phyloP scores from a whole-genome alignment of 2,888 invertebrate species.

The Biston stratarius region DNA sequence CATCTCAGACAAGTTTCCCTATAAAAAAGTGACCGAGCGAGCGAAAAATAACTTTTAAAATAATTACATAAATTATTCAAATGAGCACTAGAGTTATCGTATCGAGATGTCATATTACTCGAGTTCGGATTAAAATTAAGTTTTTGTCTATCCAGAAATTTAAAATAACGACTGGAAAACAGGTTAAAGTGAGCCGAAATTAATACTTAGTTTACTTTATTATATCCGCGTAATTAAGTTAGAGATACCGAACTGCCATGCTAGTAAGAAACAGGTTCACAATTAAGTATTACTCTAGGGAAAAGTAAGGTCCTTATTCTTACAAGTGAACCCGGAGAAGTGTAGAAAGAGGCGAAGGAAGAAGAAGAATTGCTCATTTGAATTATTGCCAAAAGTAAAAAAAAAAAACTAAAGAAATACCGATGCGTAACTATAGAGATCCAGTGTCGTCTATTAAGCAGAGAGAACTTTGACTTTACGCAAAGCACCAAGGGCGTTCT shows the following conservation, averaged over 20 bases:
- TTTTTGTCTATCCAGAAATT: conserved; percentile 11
- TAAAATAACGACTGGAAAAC: conserved; percentile 2
- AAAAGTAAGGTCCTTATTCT: too few species aligned
- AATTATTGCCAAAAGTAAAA: too few species aligned
- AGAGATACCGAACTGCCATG: background rate
- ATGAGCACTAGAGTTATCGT: background rate
- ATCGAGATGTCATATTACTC: background rate
- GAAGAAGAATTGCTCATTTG: too few species aligned
- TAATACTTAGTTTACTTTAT: background rate
- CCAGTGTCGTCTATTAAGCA: too few species aligned
- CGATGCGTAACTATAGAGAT: too few species aligned
- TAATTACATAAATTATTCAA: conserved; percentile 12
- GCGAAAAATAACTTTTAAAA: conserved; percentile 1
- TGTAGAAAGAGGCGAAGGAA: too few species aligned
- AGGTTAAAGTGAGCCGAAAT: background rate
- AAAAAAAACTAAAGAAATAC: too few species aligned
- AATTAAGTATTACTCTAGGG: too few species aligned
- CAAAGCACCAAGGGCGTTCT: too few species aligned
- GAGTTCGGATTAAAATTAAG: conserved; percentile 2
- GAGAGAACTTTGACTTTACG: too few species aligned
- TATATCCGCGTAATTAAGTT: background rate
- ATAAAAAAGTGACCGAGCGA: background rate
- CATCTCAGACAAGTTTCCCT: conserved; percentile 5
- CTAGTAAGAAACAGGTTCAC: conserved; percentile 1
- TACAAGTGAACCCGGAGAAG: too few species aligned